Evolutionary conservation across 2,113 vertebrate genomes (phyloP), one percentile per base, ranked within the genome.

Genomic region (Nothobranchius kuhntae): DNA sequence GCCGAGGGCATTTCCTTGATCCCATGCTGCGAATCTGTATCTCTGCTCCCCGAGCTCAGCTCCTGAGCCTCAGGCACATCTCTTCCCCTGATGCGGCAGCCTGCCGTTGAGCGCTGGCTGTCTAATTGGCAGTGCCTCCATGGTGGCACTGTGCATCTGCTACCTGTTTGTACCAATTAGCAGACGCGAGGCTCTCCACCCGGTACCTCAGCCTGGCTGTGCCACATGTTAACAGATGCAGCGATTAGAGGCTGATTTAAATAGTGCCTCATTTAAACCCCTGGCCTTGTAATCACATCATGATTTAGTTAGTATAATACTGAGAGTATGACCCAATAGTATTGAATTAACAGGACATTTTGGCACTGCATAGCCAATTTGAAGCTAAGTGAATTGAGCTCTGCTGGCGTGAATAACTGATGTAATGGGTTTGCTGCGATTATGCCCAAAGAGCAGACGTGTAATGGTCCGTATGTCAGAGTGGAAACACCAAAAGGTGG

Each of bases 221-320:
- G 86, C 89, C 87, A 89, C 88, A 89, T 86, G 93, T 94, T 94
- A 94, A 96, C 87, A 95, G 94, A 95, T 93, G 93, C 84, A 76
- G 89, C 95, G 96, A 96, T 95, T 92, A 95, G 94, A 81, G 89
- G 89, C 93, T 94, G 90, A 93, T 95, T 95, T 94, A 92, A 96
- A 95, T 91, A 90, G 83, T 72, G 93, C 84, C 91, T 95, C 93
- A 91, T 94, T 96, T 94, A 95, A 93, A 94, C 91, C 92, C 77
- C 85, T 9, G 68, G 91, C 91, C 89, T 88, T 92, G 86, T 95
- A 95, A 96, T 95, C 92, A 94, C 91, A 93, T 89, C 85, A 94
- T 92, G 66, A 76, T 82, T 81, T 79, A 77, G 74, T 71, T 65
- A 61, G 63, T 63, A 68, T 71, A 82, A 82, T 71, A 84, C 73